phyloP scores from a whole-genome alignment of 2,888 invertebrate genomes.

The Parnassius apollo region DNA sequence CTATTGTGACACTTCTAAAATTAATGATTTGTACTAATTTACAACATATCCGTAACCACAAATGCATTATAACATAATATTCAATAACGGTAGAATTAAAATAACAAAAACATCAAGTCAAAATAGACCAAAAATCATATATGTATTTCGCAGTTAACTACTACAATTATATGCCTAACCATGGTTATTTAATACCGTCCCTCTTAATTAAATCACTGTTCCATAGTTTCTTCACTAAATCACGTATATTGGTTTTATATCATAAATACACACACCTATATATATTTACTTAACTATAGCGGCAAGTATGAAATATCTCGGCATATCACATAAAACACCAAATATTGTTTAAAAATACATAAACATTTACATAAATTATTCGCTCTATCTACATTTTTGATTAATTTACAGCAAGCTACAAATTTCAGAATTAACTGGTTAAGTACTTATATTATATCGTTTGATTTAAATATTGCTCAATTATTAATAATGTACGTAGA shows the following conservation, averaged over 20 bases:
- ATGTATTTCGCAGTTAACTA: no score
- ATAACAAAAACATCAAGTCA: no score
- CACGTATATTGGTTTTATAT: no score
- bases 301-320: constrained; percentile 4
- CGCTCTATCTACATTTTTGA: background rate
- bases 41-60: constrained; percentile 33
- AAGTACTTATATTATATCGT: background rate
- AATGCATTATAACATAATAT: constrained; percentile 39
- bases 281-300: background rate
- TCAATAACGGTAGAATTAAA: background rate
- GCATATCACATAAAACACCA: constrained; percentile 9
- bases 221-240: no score
- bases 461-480: background rate
- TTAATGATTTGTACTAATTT: constrained; percentile 57
- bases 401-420: background rate
- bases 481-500: background rate
- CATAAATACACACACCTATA: no score
- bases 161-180: no score
- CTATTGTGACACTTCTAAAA: constrained; percentile 49
- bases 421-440: background rate
- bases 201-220: no score
- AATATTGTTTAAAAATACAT: background rate
- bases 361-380: constrained; percentile 3
- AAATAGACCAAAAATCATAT: no score
- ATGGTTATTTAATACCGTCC: no score